Percentiles rank a stretch among this genome's conserved stretches.
Evolutionary conservation across 2,797 vertebrate species (phyloP).

Genomic region (Lepilemur ruficaudatus): DNA sequence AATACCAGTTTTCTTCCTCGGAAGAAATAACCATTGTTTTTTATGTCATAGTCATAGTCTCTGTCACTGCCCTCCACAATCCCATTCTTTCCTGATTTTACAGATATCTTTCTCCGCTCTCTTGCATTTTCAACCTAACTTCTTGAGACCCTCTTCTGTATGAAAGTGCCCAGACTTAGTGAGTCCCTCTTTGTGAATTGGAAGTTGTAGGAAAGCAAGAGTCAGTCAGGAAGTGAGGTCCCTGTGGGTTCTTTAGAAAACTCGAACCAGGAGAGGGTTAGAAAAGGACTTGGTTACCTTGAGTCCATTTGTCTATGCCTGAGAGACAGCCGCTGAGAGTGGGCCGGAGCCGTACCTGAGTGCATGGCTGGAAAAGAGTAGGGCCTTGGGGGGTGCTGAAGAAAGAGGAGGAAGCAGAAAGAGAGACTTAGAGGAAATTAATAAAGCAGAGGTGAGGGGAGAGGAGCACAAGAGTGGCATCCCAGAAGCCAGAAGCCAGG

Average conservation of each 20-base stretch:
- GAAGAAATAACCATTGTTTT: neutral
- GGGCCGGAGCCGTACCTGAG: neutral
- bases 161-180: neutral
- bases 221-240: neutral
- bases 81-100: neutral
- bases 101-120: neutral
- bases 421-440: neutral
- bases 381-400: neutral
- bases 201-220: neutral
- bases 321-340: neutral
- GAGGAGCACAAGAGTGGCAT: neutral
- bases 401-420: neutral
- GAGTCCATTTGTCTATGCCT: neutral
- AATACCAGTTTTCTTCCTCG: neutral
- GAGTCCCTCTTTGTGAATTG: neutral
- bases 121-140: neutral
- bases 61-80: neutral
- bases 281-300: neutral
- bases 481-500: neutral
- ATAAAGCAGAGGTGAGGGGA: neutral
- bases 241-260: neutral
- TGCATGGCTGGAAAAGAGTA: neutral
- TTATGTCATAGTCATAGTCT: neutral
- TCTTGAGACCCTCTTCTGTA: neutral
- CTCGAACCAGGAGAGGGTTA: neutral